Evolutionary conservation across 2,113 vertebrate genomes (phyloP), one percentile per base, ranked within the genome.

Genomic region (Myotis brandtii): DNA sequence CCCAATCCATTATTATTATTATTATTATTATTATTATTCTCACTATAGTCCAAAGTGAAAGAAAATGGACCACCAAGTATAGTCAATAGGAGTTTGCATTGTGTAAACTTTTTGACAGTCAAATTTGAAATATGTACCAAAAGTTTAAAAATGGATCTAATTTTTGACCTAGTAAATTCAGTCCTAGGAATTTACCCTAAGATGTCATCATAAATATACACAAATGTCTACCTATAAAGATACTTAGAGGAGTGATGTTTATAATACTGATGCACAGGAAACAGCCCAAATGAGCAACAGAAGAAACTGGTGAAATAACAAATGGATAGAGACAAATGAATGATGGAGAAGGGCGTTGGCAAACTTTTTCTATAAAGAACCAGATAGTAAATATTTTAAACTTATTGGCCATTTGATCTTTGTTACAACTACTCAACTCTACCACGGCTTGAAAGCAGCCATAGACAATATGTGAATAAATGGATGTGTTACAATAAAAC

Each of bases 261-360:
- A 2, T 3, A 25, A 75, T 8, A 20, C 0, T 0, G 14, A 14
- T 9, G 6, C 30, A 2, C 0, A 10, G 37, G 50, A 77, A 86
- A 82, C 1, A 64, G 40, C n/a, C 8, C n/a, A 20, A 7, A 9
- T 4, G 20, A 9, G 5, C 50, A 0, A 8, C 1, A 2, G 8
- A 30, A 7, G 25, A 25, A 27, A 34, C 2, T 0, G 40, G 8
- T 14, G 34, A 34, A 34, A 32, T 30, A 48, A 18, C 2, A 27
- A 69, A 54, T 23, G 6, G 3, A 5, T 3, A 37, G 54, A n/a
- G 23, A 37, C 9, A 21, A 43, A 43, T 43, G 43, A 43, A 3
- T 25, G 40, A 14, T 2, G 11, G 3, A 70, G 85, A 25, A 75
- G 16, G 14, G 6, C 0, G 23, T 25, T 0, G 0, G 50, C 12